Conservation (phyloP, 1,140 invertebrate genomes). For the Acromyrmex heyeri region DNA sequence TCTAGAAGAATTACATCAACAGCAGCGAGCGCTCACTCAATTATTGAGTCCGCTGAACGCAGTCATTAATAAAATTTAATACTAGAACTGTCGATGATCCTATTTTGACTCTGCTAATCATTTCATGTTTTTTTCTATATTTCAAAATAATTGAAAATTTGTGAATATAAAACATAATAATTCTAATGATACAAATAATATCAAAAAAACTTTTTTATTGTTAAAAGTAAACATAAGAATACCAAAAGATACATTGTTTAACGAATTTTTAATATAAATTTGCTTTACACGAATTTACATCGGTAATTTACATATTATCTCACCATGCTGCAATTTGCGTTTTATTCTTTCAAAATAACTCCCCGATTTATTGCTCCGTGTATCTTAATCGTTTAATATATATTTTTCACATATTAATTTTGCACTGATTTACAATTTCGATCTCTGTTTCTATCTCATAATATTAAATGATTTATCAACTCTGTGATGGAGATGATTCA, state of each 20-base stretch:
- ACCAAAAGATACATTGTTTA: background rate
- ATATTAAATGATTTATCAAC: background rate
- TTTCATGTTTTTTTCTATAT: too few species aligned
- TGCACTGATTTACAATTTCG: background rate
- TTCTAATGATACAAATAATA: too few species aligned
- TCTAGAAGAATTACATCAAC: too few species aligned
- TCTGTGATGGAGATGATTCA: background rate
- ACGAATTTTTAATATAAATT: background rate
- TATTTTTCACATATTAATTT: slow-evolving; percentile 8
- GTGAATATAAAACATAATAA: too few species aligned
- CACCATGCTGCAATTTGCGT: background rate
- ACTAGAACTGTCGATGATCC: too few species aligned
- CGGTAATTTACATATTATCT: background rate
- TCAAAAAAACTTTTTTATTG: too few species aligned
- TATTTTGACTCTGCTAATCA: too few species aligned
- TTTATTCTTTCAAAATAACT: background rate
- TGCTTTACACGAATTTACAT: background rate
- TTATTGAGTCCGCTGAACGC: too few species aligned
- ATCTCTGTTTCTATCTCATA: background rate
- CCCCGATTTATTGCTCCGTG: background rate
- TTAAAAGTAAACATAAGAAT: background rate
- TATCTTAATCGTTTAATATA: background rate
- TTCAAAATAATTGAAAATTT: too few species aligned
- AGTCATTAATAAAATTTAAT: too few species aligned
- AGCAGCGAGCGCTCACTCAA: too few species aligned